Base-by-base conservation (phyloP, 2,113 vertebrate genomes). In the Amia ocellicauda region DNA sequence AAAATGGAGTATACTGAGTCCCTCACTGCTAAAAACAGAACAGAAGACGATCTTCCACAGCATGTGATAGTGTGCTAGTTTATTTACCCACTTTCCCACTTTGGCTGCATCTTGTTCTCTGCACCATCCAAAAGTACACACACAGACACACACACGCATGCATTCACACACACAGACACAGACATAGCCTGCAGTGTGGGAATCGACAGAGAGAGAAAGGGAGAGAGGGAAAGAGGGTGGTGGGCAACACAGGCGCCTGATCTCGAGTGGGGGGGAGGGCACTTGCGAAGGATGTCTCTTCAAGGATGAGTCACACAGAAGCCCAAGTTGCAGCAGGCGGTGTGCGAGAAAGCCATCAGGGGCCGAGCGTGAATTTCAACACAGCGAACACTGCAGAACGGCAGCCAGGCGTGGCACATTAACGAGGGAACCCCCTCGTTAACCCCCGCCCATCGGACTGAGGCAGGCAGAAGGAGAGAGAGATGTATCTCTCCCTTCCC, bases 141-240 rank as follows among this genome's bases (percentile, higher is more conserved):
- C 19, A 17, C 24, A 29, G 41, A 29, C 31, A n/a, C 24, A 17
- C 43, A 5, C 13, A 24, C n/a, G 16, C 47, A 62, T 28, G n/a
- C 13, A 45, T 22, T 17, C n/a, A 57, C 24, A 49, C 27, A 51
- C 54, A 58, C 14, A 36, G 8, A 58, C 45, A 50, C 24, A 58
- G 19, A 58, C 43, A 24, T n/a, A 13, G 11, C 11, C 20, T 4
- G 45, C 17, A 62, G 47, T 28, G 42, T 47, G 59, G 59, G 16
- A 47, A 49, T 7, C 19, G 49, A 20, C 19, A 3, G 49, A 22
- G 49, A 22, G 17, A 51, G 19, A 51, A 11, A 20, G 49, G 19
- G 41, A 43, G 9, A 43, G 41, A 43, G 41, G 41, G n/a, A n/a
- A 43, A 43, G 1, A 19, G 16, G 14, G 16, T 49, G 16, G 45